A percentile compares a stretch with the other conserved stretches of the same genome.
These are phyloP conservation scores for Epinephelus fuscoguttatus DNA, from an alignment of 2,113 vertebrate genomes.

Conservation along the genomic window DNA sequence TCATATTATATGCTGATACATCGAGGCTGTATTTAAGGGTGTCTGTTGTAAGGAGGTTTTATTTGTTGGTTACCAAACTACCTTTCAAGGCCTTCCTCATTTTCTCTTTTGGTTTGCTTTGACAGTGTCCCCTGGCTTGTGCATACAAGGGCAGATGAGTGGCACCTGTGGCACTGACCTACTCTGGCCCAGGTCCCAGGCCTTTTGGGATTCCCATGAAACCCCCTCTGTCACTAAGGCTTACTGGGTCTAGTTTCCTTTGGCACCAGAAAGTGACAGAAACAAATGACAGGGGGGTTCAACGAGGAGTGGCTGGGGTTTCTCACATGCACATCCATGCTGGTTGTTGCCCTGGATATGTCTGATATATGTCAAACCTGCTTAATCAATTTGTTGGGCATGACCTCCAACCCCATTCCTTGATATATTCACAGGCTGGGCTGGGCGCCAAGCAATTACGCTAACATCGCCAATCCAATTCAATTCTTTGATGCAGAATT, in stretches of 20 bases:
- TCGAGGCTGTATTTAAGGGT: background rate
- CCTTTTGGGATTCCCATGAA: constrained; percentile 43
- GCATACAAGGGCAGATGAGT: constrained; percentile 47
- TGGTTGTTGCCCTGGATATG: constrained; percentile 22
- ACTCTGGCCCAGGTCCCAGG: constrained; percentile 57
- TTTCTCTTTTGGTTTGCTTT: constrained; percentile 2
- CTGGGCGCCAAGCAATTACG: background rate
- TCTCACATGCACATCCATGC: background rate
- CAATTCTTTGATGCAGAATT: background rate
- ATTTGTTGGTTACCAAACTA: background rate
- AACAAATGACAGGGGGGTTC: constrained; percentile 24
- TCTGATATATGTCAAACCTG: background rate
- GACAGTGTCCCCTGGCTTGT: constrained; percentile 28
- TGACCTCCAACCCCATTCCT: background rate
- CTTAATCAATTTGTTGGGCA: background rate
- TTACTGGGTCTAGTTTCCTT: constrained; percentile 57
- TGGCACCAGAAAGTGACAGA: constrained; percentile 60
- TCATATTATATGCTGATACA: background rate
- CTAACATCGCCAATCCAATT: constrained; percentile 8
- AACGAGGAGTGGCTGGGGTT: constrained; percentile 25
- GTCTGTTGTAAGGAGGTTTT: background rate
- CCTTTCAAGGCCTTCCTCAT: background rate
- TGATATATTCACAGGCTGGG: constrained; percentile 10
- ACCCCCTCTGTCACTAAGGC: constrained; percentile 29
- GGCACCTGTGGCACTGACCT: constrained; percentile 34